Base-by-base conservation (phyloP, 2,888 invertebrate species). In the Eumerus sabulonum region DNA sequence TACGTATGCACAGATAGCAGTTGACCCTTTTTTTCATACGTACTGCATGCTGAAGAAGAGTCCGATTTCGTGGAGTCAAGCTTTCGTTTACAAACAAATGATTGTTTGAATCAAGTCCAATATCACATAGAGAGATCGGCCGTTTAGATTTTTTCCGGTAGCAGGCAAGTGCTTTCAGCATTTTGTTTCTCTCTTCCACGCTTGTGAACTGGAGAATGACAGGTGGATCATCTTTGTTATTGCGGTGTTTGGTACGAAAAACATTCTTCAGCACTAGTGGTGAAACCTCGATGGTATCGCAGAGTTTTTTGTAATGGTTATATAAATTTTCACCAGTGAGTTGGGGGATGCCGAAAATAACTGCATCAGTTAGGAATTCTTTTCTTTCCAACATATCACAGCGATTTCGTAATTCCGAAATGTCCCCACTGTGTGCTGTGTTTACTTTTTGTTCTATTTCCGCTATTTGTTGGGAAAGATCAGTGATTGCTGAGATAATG, bases 41-140 rank as follows among this genome's bases (percentile, higher is more conserved):
- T 13, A 18, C 18, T 54, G 54, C 54, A 18, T 54, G 42, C 40
- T 54, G 54, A n/a, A n/a, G n/a, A n/a, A n/a, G 36, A 54, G 18
- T 40, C 18, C 54, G 17, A 40, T 54, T 54, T n/a, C 19, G 13
- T 59, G 11, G 45, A n/a, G 60, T 38, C 48, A 60, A 38, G 38
- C 60, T 62, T 1, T 62, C 40, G 27, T 50, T 48, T 1, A 62
- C 50, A 27, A 50, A 62, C 9, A 60, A 18, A 50, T 50, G 7
- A 14, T 13, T 48, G 13, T 13, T 11, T 27, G 56, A 42, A 14
- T 44, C 56, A 12, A 57, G 0, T 40, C 56, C 56, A 44, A 27
- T 9, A 11, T 48, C 60, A 12, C 60, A n/a, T 19, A 60, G 19
- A 1, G 18, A 48, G 9, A 60, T 48, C 36, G 59, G 44, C 18